Base-by-base conservation (phyloP, 2,888 invertebrate genomes). In the Clanis bilineata region DNA sequence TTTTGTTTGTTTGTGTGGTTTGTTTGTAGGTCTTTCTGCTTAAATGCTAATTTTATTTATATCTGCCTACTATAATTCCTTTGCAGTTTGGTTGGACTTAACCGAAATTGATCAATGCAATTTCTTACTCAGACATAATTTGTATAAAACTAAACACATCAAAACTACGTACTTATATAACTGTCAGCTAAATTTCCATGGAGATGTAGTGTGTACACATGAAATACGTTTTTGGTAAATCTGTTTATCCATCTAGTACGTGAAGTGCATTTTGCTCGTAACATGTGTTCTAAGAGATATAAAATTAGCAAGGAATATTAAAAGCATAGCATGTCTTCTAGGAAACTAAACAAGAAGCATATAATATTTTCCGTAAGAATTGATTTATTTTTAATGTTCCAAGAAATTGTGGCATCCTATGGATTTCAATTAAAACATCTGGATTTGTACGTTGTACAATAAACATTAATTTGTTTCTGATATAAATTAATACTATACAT, bases 281-380 rank as follows among this genome's bases (percentile, higher is more conserved):
- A 56, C 15, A 10, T 56, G 9, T 56, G 25, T 39, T 39, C 56
- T 25, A 15, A 23, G 56, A 22, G 25, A 15, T n/a, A 39, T 39
- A 56, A 56, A n/a, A 41, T 56, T 56, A 41, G 38, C 25, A 15
- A 23, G 39, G 39, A 23, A 39, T 56, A 41, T 56, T 56, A 39
- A 23, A 25, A 56, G 25, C 39, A 56, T 7, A 39, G 23, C 51
- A 10, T 51, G 51, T 51, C 47, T 47, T 47, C 32, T 10, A 10
- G 3, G 9, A 51, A 51, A 9, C 18, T 10, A 32, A 9, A 32
- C 28, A 51, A 10, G 15, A 9, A 51, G 25, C 9, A 25, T 51
- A 15, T 9, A n/a, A n/a, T 3, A 45, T 23, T 45, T 28, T 10
- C 10, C 12, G 23, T n/a, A 3, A 12, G 23, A 25, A 45, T 23